Base-by-base conservation (phyloP, 2,888 invertebrate genomes). In the Caenorhabditis doughertyi region DNA sequence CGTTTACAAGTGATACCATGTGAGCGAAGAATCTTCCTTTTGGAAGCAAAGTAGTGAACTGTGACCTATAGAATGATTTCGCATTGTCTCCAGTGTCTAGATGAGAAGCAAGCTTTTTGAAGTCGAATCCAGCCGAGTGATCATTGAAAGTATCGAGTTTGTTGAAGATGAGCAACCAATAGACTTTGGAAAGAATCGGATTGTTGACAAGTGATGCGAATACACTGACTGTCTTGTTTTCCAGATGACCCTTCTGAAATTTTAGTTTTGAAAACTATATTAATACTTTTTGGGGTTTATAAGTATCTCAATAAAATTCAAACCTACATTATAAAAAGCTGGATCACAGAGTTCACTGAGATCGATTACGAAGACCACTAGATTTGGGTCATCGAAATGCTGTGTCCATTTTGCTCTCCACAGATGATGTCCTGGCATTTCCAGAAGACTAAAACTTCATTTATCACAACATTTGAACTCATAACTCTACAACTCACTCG, bases 391-490 rank as follows among this genome's bases (percentile, higher is more conserved):
- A 11, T 60, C 64, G 64, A 81, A 87, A 55, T 76, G 84, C 4
- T 83, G 76, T 13, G 67, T 11, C 88, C 88, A 88, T 18, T 47
- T 49, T 3, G 77, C 53, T 42, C 88, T 67, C 71, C 83, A 86
- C 29, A 88, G 80, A 67, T 88, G 88, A 60, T 88, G 87, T 9
- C 88, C 88, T 9, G 88, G 87, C 25, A 88, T 79, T 58, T 88
- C 88, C 58, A 81, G 56, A 9, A 88, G 35, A 25, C 87, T 87
- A 62, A 27, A 84, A 77, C 7, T 11, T 25, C 32, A 9, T 39
- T 32, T 60, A 8, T 18, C 18, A 16, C 42, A 21, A 4, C 13
- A 16, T 29, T 23, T 44, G 32, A 11, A 21, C 42, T 4, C 2
- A 25, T 9, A 32, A 4, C 4, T 39, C 39, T 9, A n/a, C n/a